Conservation (phyloP, 2,113 vertebrate species). For the Rhodinocichla rosea region DNA sequence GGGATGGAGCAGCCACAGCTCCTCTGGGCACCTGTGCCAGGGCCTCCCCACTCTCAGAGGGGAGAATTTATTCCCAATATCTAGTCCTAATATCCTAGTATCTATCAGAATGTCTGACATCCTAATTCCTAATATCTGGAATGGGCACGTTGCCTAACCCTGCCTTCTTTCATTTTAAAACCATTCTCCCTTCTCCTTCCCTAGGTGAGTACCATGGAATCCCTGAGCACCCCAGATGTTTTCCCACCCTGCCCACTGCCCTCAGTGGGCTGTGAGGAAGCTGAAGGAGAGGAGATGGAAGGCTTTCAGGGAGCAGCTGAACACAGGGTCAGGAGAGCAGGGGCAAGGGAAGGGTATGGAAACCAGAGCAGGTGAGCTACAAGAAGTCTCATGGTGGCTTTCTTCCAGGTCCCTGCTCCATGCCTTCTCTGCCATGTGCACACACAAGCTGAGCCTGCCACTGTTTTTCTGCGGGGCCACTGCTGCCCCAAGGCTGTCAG, state of each 20-base stretch:
- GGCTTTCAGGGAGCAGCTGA: not conserved
- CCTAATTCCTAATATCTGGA: not conserved
- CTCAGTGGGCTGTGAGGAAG: not conserved
- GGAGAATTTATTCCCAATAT: not conserved
- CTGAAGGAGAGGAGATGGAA: not conserved
- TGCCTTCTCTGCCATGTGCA: not conserved
- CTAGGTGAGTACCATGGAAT: fast-evolving
- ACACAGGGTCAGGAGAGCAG: not conserved
- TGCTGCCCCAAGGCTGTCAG: fast-evolving
- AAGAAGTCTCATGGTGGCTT: fast-evolving
- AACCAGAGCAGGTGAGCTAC: not conserved
- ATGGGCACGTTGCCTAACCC: not conserved
- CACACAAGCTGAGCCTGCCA: not conserved
- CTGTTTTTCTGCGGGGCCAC: not conserved
- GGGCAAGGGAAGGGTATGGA: not conserved
- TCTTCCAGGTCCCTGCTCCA: not conserved
- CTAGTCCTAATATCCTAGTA: not conserved
- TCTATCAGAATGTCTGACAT: not conserved
- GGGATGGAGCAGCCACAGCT: not conserved
- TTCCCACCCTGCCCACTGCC: not conserved
- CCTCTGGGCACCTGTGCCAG: not conserved
- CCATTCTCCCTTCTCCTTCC: not conserved
- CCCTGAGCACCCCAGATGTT: not conserved
- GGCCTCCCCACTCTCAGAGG: fast-evolving
- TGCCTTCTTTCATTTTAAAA: not conserved